Evolutionary conservation across 2,113 vertebrate genomes (phyloP).

Genomic region (Todiramphus chloris): DNA sequence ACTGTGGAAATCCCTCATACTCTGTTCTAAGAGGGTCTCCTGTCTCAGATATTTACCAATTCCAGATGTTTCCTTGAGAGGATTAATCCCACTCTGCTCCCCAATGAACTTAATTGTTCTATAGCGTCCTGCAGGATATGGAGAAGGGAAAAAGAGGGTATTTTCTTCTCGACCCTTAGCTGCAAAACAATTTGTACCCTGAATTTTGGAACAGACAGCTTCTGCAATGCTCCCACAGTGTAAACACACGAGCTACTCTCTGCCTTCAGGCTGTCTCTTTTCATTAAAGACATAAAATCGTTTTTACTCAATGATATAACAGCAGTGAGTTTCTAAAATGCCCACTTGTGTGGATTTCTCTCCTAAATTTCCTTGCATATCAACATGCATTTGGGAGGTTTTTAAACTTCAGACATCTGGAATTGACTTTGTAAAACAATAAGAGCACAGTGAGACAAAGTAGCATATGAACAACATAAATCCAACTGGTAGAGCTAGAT

Average conservation of each 20-base stretch:
- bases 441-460: background rate
- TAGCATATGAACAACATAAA: background rate
- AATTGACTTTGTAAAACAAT: background rate
- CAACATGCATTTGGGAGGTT: background rate
- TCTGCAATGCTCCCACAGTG: background rate
- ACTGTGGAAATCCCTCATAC: slow-evolving; percentile 9
- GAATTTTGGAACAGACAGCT: slow-evolving; percentile 1
- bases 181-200: slow-evolving; percentile 30
- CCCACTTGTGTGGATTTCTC: background rate
- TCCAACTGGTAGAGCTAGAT: background rate
- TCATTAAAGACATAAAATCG: background rate
- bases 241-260: background rate
- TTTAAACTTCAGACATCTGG: background rate
- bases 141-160: background rate
- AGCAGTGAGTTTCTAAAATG: background rate
- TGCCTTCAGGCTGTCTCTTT: background rate
- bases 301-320: background rate
- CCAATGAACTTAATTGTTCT: slow-evolving; percentile 37
- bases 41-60: slow-evolving; percentile 18
- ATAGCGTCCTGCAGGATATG: slow-evolving; percentile 20
- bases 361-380: background rate
- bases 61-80: slow-evolving; percentile 51
- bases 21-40: slow-evolving; percentile 13
- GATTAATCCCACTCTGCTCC: background rate
- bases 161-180: background rate